A percentile compares a stretch with the other conserved stretches of the same genome.
Evolutionary conservation across 2,888 invertebrate genomes (phyloP).

Genomic region (Azorinus chamasolen): DNA sequence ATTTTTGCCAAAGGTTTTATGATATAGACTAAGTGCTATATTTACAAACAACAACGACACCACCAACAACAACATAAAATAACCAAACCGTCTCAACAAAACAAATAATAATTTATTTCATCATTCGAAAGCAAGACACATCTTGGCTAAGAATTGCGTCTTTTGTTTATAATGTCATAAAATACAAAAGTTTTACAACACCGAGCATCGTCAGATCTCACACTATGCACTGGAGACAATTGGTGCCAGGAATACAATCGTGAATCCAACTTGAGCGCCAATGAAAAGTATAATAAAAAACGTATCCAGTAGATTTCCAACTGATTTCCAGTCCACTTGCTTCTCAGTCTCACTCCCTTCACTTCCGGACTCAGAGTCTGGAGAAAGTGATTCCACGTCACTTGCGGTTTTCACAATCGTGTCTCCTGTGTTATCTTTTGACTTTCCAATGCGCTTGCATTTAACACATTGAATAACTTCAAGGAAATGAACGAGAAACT

Average conservation of each 20-base stretch:
- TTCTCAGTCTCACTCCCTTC: neutral
- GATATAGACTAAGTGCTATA: too few species aligned
- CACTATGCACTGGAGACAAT: conserved; percentile 15
- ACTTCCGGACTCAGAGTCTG: neutral
- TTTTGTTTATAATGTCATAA: too few species aligned
- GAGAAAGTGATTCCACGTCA: neutral
- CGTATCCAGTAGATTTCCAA: conserved; percentile 44
- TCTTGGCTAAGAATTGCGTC: too few species aligned
- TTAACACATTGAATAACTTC: conserved; percentile 51
- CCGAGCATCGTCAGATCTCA: too few species aligned
- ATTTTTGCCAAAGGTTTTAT: too few species aligned
- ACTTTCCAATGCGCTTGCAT: conserved; percentile 12
- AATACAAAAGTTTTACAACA: too few species aligned
- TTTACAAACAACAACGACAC: too few species aligned
- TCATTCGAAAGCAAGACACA: too few species aligned
- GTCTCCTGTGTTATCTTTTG: neutral
- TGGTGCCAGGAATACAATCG: conserved; percentile 50
- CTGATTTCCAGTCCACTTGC: conserved; percentile 41
- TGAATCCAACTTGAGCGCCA: conserved; percentile 45
- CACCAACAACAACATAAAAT: too few species aligned
- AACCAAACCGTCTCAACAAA: too few species aligned
- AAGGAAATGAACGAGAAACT: conserved; percentile 41
- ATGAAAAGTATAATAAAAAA: conserved; percentile 55
- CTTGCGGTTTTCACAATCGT: too few species aligned
- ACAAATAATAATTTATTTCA: too few species aligned